A percentile compares a stretch with the other conserved stretches of the same genome.
phyloP scores from a whole-genome alignment of 1,140 invertebrate species.

The Drosophila asahinai region DNA sequence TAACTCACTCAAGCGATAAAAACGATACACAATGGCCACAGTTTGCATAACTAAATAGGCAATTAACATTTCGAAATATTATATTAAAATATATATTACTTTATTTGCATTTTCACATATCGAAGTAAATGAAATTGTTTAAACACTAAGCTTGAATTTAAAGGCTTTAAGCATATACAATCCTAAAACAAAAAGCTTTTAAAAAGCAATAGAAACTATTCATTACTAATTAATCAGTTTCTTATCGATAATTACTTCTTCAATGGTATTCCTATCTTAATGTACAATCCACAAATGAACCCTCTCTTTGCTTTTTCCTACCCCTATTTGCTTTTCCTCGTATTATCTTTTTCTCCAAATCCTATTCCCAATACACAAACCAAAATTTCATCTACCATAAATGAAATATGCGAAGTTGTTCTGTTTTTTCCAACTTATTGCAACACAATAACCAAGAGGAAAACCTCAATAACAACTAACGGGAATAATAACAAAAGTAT shows the following conservation, averaged over 20 bases:
- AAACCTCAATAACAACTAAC: constrained; percentile 42
- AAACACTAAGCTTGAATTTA: background rate
- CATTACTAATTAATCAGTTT: background rate
- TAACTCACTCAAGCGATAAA: constrained; percentile 7
- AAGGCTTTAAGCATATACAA: background rate
- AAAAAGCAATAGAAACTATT: background rate
- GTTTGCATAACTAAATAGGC: constrained; percentile 20
- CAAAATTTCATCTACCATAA: constrained; percentile 19
- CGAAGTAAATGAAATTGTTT: background rate
- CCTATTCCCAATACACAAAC: constrained; percentile 28
- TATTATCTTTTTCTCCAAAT: constrained; percentile 8
- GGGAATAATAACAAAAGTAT: constrained; percentile 53
- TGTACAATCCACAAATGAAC: constrained; percentile 8
- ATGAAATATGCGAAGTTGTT: constrained; percentile 24
- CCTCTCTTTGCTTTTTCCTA: too few relatives aligned
- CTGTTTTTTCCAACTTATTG: constrained; percentile 8
- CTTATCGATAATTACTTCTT: background rate
- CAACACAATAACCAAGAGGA: constrained; percentile 5
- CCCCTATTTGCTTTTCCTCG: too few relatives aligned
- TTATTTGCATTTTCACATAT: background rate
- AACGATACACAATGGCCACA: constrained; percentile 13
- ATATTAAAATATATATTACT: background rate
- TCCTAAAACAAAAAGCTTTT: background rate
- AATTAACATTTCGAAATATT: constrained; percentile 3
- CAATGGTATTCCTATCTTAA: background rate